phyloP scores from a whole-genome alignment of 1,140 invertebrate species.

The Homalodisca vitripennis region DNA sequence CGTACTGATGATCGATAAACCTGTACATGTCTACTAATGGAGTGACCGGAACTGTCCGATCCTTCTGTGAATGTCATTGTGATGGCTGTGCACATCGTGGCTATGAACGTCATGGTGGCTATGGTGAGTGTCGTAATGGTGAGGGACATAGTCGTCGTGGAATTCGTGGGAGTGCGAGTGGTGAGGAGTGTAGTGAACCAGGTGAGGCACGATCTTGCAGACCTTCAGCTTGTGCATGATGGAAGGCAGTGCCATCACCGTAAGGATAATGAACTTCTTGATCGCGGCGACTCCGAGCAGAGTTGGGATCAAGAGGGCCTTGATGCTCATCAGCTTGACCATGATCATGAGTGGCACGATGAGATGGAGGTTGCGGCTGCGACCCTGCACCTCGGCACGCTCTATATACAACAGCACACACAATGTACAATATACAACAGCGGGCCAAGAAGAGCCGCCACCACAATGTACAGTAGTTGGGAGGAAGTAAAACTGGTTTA shows the following conservation, averaged over 20 bases:
- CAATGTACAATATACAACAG: too few species aligned
- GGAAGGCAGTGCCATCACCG: conserved; percentile 59
- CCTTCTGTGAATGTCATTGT: conserved; percentile 6
- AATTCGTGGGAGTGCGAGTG: conserved; percentile 13
- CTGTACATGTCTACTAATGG: neutral
- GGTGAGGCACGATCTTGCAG: conserved; percentile 18
- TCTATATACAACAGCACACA: neutral
- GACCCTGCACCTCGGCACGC: neutral
- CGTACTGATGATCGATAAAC: too few species aligned
- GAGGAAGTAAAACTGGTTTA: too few species aligned
- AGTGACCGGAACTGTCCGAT: neutral
- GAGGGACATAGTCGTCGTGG: conserved; percentile 17
- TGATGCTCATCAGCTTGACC: conserved; percentile 54
- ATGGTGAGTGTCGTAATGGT: neutral
- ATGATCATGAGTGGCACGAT: conserved; percentile 61
- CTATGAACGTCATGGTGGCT: neutral
- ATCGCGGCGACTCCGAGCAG: conserved; percentile 63
- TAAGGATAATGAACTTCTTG: conserved; percentile 65
- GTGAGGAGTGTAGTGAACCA: neutral
- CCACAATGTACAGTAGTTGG: too few species aligned
- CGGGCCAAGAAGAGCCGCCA: too few species aligned
- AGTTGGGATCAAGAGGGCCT: conserved; percentile 60
- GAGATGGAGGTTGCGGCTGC: conserved; percentile 48
- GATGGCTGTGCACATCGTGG: neutral
- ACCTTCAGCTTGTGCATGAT: conserved; percentile 16